A percentile compares a stretch with the other conserved stretches of the same genome.
Evolutionary conservation across 2,888 invertebrate species (phyloP).

Genomic region (Melinaea marsaeus): DNA sequence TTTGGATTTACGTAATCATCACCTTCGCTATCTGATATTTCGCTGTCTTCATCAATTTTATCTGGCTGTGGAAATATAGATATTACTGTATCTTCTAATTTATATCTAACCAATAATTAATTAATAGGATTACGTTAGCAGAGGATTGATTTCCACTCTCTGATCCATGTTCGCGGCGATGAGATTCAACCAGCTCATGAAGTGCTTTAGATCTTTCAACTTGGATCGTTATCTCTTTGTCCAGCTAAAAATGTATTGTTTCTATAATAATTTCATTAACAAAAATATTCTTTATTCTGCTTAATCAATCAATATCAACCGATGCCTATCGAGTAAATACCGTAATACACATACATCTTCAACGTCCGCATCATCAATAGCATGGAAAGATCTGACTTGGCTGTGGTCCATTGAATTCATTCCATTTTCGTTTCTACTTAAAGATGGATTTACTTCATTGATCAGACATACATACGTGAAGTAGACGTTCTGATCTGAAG

Average conservation of each 20-base stretch:
- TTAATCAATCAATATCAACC: not conserved
- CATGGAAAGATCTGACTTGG: constrained; percentile 28
- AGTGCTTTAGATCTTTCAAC: constrained; percentile 63
- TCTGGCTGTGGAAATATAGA: constrained; percentile 8
- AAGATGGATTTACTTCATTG: constrained; percentile 47
- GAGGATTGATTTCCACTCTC: constrained; percentile 11
- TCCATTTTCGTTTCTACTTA: constrained; percentile 25
- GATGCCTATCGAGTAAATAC: not conserved
- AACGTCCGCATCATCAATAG: constrained; percentile 28
- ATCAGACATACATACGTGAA: constrained; percentile 60
- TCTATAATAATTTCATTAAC: not conserved
- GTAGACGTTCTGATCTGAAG: constrained; percentile 58
- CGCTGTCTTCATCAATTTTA: constrained; percentile 12
- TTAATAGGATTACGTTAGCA: constrained; percentile 2
- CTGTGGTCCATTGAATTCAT: constrained; percentile 24
- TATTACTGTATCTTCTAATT: not conserved
- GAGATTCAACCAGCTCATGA: constrained; percentile 52
- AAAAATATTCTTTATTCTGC: not conserved
- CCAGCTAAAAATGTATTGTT: constrained; percentile 33
- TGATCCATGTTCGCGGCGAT: constrained; percentile 33
- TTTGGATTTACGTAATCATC: constrained; percentile 43
- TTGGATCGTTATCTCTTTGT: constrained; percentile 49
- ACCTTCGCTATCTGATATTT: constrained; percentile 18
- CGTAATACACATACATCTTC: constrained; percentile 32
- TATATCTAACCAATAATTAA: too few species aligned